These are phyloP conservation scores for Acrobasis suavella DNA, from an alignment of 2,888 invertebrate species.

Conservation along the genomic window DNA sequence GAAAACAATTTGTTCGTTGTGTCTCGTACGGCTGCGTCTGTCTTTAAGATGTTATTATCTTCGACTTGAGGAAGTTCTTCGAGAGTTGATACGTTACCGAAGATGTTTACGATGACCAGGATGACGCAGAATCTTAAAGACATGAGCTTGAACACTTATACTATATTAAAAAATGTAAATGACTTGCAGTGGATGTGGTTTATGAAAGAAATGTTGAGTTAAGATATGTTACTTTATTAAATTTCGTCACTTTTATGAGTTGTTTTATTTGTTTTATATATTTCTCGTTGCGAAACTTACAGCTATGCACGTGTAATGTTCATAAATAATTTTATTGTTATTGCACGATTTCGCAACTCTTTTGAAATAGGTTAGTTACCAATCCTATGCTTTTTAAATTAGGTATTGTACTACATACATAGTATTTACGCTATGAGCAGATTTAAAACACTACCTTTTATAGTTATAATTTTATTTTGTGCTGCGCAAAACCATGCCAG, in stretches of 20 bases:
- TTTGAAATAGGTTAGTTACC: background rate
- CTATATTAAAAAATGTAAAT: constrained; percentile 34
- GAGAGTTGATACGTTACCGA: constrained; percentile 34
- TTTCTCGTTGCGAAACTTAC: constrained; percentile 29
- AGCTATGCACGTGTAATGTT: constrained; percentile 29
- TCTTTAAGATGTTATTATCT: constrained; percentile 39
- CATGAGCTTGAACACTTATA: constrained; percentile 17
- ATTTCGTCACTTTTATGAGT: constrained; percentile 26
- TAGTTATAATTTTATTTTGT: background rate
- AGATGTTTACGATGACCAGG: constrained; percentile 1
- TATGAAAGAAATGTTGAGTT: background rate
- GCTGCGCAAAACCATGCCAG: background rate
- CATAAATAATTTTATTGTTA: constrained; percentile 4
- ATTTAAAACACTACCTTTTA: background rate
- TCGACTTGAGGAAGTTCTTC: constrained; percentile 40
- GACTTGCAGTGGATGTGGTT: constrained; percentile 25
- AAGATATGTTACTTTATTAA: constrained; percentile 30
- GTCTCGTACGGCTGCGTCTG: constrained; percentile 44
- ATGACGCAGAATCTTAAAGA: background rate
- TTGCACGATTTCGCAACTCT: background rate
- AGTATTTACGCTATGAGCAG: background rate
- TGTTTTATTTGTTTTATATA: constrained; percentile 27
- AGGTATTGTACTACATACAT: background rate
- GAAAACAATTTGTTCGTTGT: constrained; percentile 52
- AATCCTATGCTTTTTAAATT: background rate